phyloP scores from a whole-genome alignment of 2,797 vertebrate genomes.

The Poecilia velifera region DNA sequence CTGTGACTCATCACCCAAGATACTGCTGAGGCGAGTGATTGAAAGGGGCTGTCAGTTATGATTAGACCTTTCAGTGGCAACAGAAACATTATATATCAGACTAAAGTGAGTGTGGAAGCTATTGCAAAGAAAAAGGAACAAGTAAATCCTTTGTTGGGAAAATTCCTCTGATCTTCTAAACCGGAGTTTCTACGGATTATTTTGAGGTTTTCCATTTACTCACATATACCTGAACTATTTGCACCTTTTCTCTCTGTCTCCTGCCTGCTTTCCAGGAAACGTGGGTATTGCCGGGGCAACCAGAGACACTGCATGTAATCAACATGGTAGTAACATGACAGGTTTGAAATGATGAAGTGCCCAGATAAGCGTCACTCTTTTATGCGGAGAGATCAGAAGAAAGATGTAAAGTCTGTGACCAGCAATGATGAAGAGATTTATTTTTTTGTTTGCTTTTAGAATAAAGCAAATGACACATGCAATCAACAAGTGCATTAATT shows the following conservation, averaged over 20 bases:
- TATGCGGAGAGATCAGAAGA: too few species aligned
- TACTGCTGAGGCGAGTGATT: constrained; percentile 50
- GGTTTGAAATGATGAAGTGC: neutral
- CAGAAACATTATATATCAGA: neutral
- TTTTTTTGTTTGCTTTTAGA: too few species aligned
- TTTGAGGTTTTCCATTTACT: neutral
- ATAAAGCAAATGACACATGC: too few species aligned
- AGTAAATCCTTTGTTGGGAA: constrained; percentile 9
- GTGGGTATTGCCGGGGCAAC: neutral
- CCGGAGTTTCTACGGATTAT: neutral
- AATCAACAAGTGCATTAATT: too few species aligned
- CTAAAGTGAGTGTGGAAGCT: neutral
- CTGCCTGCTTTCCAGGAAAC: neutral
- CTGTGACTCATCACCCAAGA: constrained; percentile 43
- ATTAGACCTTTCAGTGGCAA: constrained; percentile 56
- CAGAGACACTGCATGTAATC: neutral
- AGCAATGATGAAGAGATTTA: too few species aligned
- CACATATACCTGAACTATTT: neutral
- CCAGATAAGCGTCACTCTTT: too few species aligned
- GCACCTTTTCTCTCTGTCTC: neutral
- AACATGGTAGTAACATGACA: neutral
- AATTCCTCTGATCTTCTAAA: neutral
- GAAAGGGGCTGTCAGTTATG: constrained; percentile 58
- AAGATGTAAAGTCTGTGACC: too few species aligned
- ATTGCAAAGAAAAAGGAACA: neutral